phyloP scores from a whole-genome alignment of 2,888 invertebrate genomes.

The Linyphia triangularis region DNA sequence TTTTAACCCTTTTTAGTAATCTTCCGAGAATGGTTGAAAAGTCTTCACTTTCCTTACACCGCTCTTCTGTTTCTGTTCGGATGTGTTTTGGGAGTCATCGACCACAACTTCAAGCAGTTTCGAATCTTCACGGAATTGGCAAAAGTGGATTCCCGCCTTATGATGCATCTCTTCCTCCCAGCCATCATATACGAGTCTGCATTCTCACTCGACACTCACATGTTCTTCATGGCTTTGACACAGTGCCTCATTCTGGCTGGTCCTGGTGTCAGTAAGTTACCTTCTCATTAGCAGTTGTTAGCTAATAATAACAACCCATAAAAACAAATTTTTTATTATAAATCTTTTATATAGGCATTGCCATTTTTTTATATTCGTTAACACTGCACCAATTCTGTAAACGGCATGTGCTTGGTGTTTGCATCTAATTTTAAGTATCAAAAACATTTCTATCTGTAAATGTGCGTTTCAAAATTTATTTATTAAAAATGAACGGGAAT shows the following conservation, averaged over 20 bases:
- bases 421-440: no score
- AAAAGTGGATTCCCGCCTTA: conserved; percentile 79
- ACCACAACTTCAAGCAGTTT: conserved; percentile 75
- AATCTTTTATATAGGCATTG: no score
- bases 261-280: conserved; percentile 79
- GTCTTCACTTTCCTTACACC: conserved; percentile 79
- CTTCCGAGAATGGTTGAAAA: conserved; percentile 64
- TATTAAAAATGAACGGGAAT: no score
- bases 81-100: conserved; percentile 78
- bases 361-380: no score
- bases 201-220: conserved; percentile 80
- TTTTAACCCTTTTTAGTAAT: conserved; percentile 47
- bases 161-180: conserved; percentile 80
- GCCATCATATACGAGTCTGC: conserved; percentile 81
- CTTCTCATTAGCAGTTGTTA: no score
- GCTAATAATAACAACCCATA: no score
- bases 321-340: no score
- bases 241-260: conserved; percentile 79
- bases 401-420: no score
- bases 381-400: no score
- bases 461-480: no score
- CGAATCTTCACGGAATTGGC: conserved; percentile 77
- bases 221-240: conserved; percentile 79
- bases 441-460: no score
- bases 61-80: conserved; percentile 80